These are phyloP conservation scores for Microhierax caerulescens DNA, from an alignment of 2,797 vertebrate genomes.

Conservation along the genomic window DNA sequence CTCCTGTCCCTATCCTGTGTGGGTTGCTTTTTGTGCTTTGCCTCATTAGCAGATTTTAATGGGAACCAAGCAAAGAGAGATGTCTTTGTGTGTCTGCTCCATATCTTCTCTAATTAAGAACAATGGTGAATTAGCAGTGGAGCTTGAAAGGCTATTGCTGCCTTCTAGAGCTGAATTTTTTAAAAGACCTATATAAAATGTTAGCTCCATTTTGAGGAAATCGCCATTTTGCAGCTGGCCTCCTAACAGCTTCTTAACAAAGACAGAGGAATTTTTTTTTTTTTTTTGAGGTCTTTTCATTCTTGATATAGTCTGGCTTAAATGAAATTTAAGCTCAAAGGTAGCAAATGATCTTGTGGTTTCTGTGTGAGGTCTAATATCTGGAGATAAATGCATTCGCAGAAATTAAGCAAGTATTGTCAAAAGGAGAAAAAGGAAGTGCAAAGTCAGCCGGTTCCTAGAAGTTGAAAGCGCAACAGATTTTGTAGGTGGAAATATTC, in stretches of 20 bases:
- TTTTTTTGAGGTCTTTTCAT: neutral
- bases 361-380: neutral
- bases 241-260: neutral
- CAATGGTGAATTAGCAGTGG: slow-evolving; percentile 28
- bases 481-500: neutral
- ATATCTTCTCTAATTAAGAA: slow-evolving; percentile 50
- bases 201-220: neutral
- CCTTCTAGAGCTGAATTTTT: neutral
- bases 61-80: slow-evolving; percentile 12
- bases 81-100: slow-evolving; percentile 22
- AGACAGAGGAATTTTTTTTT: neutral
- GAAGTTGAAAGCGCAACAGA: neutral
- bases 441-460: neutral
- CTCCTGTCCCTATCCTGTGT: neutral
- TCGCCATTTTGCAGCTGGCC: neutral
- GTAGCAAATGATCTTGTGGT: neutral
- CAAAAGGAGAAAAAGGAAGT: neutral
- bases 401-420: neutral
- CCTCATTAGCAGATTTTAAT: slow-evolving; percentile 59
- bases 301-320: neutral
- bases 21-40: slow-evolving; percentile 5
- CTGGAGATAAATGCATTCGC: neutral
- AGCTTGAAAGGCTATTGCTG: slow-evolving; percentile 32
- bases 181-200: neutral
- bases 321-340: neutral